Conservation (phyloP, 2,888 invertebrate species). For the Trissoscelio sp. region DNA sequence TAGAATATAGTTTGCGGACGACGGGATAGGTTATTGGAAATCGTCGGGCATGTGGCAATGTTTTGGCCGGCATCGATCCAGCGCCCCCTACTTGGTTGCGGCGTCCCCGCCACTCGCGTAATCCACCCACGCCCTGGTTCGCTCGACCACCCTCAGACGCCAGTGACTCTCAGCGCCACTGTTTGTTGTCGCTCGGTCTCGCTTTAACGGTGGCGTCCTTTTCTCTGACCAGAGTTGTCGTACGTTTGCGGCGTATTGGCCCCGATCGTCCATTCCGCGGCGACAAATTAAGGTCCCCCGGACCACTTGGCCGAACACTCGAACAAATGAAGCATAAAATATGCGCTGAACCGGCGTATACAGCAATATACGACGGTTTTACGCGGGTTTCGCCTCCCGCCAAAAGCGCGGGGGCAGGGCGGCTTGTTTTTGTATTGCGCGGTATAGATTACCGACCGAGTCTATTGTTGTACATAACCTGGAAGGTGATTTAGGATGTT, state of each 20-base stretch:
- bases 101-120: slow-evolving; percentile 73
- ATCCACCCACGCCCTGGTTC: slow-evolving; percentile 82
- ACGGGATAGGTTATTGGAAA: slow-evolving; percentile 43
- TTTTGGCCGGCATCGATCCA: slow-evolving; percentile 83
- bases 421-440: slow-evolving; percentile 20
- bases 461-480: slow-evolving; percentile 22
- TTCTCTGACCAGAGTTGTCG: slow-evolving; percentile 13
- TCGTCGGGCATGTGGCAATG: slow-evolving; percentile 82
- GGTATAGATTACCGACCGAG: slow-evolving; percentile 4
- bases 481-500: slow-evolving; percentile 23
- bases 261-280: slow-evolving; percentile 34
- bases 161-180: slow-evolving; percentile 76
- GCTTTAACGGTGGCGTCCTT: slow-evolving; percentile 7
- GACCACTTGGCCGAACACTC: slow-evolving; percentile 32
- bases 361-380: neutral
- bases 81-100: slow-evolving; percentile 75
- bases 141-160: slow-evolving; percentile 78
- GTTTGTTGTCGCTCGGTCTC: slow-evolving; percentile 52
- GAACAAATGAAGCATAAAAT: slow-evolving; percentile 47
- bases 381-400: slow-evolving; percentile 1
- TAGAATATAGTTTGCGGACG: slow-evolving; percentile 36
- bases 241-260: neutral
- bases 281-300: slow-evolving; percentile 49
- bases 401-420: neutral
- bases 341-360: slow-evolving; percentile 8